Evolutionary conservation across 2,113 vertebrate species (phyloP), one percentile per base, ranked within the genome.

Genomic region (Ammodytes marinus): DNA sequence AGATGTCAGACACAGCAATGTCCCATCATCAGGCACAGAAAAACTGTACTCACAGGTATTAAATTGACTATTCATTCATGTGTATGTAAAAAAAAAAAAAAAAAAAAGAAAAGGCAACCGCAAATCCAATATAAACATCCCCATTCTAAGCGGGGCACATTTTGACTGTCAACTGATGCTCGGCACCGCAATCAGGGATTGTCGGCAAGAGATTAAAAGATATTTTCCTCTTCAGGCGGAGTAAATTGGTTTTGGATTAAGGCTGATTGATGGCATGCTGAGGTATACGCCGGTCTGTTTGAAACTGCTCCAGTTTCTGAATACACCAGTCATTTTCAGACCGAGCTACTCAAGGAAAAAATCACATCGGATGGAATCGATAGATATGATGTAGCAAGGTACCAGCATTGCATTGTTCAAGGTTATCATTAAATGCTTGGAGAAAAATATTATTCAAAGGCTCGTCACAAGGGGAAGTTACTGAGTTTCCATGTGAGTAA

Each of bases 201-300:
- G 93, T 93, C 93, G 77, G 92, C 80, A 47, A 94, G 92, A 95
- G 94, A 95, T 94, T 94, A 94, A 93, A 94, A 94, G 93, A 94
- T 95, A 94, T 94, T 94, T 93, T 94, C 90, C 92, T 94, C 91
- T 93, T 94, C 93, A 93, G 92, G 89, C 85, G 72, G 74, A 93
- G 93, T 94, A 95, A 94, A 94, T 95, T 95, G 94, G 92, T 95
- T 95, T 94, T 93, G 92, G 94, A 94, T 94, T 94, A 94, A 93
- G 89, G 83, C 89, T 93, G 94, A 94, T 94, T 95, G 94, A 95
- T 95, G 93, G 92, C 89, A 27, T 89, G 79, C 89, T 80, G 92
- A 94, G 92, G 89, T 93, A 89, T 90, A 93, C 83, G 86, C 90
- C 83, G 88, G 92, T 86, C 86, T 91, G 89, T 91, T 89, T 90